Percentiles rank a stretch among this genome's conserved stretches.
These are phyloP conservation scores for Osmerus eperlanus DNA, from an alignment of 2,113 vertebrate species.

Conservation along the genomic window DNA sequence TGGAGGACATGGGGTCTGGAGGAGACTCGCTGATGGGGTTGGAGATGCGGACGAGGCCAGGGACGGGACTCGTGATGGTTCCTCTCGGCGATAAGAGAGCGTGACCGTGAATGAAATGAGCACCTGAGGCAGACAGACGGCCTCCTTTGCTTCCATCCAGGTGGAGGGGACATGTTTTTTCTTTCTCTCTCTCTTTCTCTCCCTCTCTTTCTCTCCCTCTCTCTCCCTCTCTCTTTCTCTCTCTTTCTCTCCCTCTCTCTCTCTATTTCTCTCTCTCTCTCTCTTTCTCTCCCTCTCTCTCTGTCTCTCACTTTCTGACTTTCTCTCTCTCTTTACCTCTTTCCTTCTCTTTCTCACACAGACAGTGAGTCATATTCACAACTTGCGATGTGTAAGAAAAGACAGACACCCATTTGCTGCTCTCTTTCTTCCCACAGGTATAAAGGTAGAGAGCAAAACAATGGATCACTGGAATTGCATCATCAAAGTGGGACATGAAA, in stretches of 20 bases:
- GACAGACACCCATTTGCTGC: conserved; percentile 16
- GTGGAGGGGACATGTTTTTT: conserved; percentile 30
- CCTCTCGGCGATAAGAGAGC: conserved; percentile 42
- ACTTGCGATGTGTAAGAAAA: conserved; percentile 36
- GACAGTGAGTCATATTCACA: conserved; percentile 59
- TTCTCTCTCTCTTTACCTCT: conserved; percentile 13
- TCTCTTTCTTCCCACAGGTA: conserved; percentile 23
- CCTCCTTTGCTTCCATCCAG: conserved; percentile 42
- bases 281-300: conserved; percentile 11
- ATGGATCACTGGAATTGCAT: background rate
- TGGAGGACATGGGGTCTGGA: background rate
- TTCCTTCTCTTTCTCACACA: conserved; percentile 26
- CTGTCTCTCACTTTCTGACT: conserved; percentile 16
- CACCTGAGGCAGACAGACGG: conserved; percentile 47
- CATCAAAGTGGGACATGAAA: conserved; percentile 11
- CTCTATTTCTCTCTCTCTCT: background rate
- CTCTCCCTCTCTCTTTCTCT: conserved; percentile 15
- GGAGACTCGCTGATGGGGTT: background rate
- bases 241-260: conserved; percentile 6
- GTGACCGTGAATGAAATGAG: conserved; percentile 58
- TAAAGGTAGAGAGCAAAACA: conserved; percentile 11
- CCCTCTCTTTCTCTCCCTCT: conserved; percentile 12
- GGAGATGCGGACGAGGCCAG: conserved; percentile 19
- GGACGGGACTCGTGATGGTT: conserved; percentile 17
- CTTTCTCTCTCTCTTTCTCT: background rate